Percentiles rank a stretch among this genome's conserved stretches.
Conservation (phyloP, 2,113 vertebrate species). For the Pachypanchax playfairii region DNA sequence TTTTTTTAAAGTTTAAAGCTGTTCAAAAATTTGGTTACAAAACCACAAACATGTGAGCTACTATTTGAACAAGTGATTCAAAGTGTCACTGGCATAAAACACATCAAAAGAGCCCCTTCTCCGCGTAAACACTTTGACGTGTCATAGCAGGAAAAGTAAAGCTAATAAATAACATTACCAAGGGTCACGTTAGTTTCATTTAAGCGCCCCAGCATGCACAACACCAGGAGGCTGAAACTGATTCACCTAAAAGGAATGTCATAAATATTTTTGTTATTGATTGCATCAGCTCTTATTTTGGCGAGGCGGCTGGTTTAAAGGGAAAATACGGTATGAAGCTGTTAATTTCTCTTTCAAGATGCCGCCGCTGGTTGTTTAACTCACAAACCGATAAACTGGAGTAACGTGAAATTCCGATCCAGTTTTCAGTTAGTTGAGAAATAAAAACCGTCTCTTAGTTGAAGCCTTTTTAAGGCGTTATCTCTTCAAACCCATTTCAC, state of each 20-base stretch:
- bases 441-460: slow-evolving; percentile 36
- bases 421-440: slow-evolving; percentile 57
- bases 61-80: slow-evolving; percentile 10
- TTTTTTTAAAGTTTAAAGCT: background rate
- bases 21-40: slow-evolving; percentile 3
- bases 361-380: background rate
- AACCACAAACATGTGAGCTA: background rate
- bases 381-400: slow-evolving; percentile 1
- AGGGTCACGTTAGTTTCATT: background rate
- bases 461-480: slow-evolving; percentile 38
- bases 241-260: slow-evolving; percentile 14
- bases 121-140: background rate
- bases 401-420: slow-evolving; percentile 27
- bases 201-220: background rate
- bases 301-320: background rate
- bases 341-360: background rate
- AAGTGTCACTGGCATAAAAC: slow-evolving; percentile 1
- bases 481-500: slow-evolving; percentile 53
- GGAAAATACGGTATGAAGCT: too few relatives aligned
- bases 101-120: slow-evolving; percentile 1
- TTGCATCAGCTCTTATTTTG: slow-evolving; percentile 7
- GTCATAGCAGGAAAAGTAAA: background rate
- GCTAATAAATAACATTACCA: slow-evolving; percentile 3
- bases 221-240: too few relatives aligned
- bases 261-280: slow-evolving; percentile 7